Evolutionary conservation across 1,140 invertebrate species (phyloP).

Genomic region (Holotrichia oblita): DNA sequence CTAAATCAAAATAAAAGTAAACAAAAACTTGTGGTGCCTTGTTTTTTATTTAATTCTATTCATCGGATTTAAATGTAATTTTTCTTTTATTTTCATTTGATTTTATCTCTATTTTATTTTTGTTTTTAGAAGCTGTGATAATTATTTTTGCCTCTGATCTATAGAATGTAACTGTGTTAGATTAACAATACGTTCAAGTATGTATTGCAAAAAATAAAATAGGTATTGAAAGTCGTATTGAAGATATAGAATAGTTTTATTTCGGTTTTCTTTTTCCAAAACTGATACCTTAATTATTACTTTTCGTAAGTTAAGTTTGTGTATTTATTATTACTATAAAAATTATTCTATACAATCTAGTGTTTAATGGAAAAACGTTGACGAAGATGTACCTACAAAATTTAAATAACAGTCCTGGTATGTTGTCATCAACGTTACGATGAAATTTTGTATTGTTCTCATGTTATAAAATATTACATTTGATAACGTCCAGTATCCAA

Average conservation of each 20-base stretch:
- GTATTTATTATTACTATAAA: neutral
- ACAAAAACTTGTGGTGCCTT: conserved; percentile 7
- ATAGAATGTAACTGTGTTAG: neutral
- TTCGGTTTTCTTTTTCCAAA: neutral
- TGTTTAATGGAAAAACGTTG: neutral
- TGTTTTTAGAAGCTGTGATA: conserved; percentile 25
- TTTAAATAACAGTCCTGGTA: neutral
- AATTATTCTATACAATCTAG: too few relatives aligned
- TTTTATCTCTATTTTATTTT: conserved; percentile 20
- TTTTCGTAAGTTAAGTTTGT: neutral
- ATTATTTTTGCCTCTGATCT: conserved; percentile 26
- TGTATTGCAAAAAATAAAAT: too few relatives aligned
- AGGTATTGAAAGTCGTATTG: neutral
- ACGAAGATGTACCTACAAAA: neutral
- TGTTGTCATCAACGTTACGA: neutral
- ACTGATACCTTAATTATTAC: neutral
- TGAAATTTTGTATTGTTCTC: conserved; percentile 26
- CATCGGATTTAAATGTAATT: neutral
- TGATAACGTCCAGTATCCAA: too few relatives aligned
- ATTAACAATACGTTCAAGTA: too few relatives aligned
- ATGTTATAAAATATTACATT: neutral
- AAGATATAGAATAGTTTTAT: neutral
- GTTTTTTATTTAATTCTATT: conserved; percentile 11
- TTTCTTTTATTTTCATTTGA: neutral
- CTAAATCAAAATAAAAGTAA: conserved; percentile 10